These are phyloP conservation scores for Chaetodon trifascialis DNA, from an alignment of 2,113 vertebrate genomes.

Conservation along the genomic window DNA sequence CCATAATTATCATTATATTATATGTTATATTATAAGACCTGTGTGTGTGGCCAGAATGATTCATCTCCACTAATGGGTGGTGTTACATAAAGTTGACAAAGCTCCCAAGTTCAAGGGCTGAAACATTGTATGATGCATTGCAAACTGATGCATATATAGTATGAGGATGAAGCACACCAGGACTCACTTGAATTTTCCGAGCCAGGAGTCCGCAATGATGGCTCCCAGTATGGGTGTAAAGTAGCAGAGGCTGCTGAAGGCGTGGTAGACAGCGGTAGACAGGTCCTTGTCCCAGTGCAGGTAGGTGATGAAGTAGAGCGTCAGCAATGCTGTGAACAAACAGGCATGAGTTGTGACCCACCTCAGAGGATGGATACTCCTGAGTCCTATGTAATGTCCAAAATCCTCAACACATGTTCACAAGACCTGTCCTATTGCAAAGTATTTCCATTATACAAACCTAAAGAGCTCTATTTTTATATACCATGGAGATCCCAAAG, in stretches of 20 bases:
- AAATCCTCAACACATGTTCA: not conserved
- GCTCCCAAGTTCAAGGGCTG: not conserved
- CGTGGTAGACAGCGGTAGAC: conserved; percentile 95
- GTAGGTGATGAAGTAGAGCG: conserved; percentile 94
- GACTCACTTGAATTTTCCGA: conserved; percentile 96
- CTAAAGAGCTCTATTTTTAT: not conserved
- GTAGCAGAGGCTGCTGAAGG: conserved; percentile 94
- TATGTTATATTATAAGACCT: no score
- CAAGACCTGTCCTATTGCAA: not conserved
- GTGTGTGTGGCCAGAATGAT: not conserved
- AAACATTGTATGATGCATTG: not conserved
- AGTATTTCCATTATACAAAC: not conserved
- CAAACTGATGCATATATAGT: not conserved
- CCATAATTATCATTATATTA: not conserved
- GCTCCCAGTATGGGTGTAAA: conserved; percentile 97
- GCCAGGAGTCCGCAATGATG: conserved; percentile 95
- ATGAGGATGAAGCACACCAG: not conserved
- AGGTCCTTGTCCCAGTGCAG: conserved; percentile 93
- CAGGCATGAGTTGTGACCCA: not conserved
- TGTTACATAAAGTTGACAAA: not conserved
- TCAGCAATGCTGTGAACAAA: conserved; percentile 89
- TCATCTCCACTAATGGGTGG: not conserved
- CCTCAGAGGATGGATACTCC: not conserved
- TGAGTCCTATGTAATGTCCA: not conserved
- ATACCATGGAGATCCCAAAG: not conserved